Evolutionary conservation across 2,888 invertebrate species (phyloP).

Genomic region (Monochamus alternatus): DNA sequence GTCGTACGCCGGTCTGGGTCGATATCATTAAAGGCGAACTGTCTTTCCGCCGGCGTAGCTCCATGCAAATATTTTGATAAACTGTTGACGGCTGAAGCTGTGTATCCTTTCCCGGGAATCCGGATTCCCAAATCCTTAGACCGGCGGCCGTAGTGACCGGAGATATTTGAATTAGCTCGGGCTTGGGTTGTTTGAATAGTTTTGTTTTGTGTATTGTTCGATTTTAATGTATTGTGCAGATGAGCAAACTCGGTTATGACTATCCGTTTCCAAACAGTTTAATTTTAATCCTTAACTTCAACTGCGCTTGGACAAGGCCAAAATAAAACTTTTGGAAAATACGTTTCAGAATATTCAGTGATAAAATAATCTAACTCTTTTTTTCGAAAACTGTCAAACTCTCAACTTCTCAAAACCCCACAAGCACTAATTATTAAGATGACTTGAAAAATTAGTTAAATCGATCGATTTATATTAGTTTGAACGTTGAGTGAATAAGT

Average conservation of each 20-base stretch:
- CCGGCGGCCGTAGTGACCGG: constrained; percentile 9
- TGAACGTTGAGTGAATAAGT: too few species aligned
- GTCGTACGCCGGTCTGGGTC: constrained; percentile 15
- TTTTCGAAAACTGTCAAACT: too few species aligned
- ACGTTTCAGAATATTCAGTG: too few species aligned
- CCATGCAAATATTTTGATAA: constrained; percentile 26
- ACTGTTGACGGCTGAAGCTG: constrained; percentile 25
- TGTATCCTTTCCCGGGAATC: constrained; percentile 23
- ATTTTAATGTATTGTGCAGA: constrained; percentile 20
- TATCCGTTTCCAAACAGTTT: constrained; percentile 12
- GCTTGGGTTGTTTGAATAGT: constrained; percentile 29
- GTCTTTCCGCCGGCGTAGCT: not conserved
- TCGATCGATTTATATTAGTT: too few species aligned
- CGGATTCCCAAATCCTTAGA: constrained; percentile 14
- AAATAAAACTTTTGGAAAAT: too few species aligned
- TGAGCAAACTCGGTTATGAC: constrained; percentile 6
- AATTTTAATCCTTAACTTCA: constrained; percentile 2
- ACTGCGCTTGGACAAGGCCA: not conserved
- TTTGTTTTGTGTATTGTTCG: constrained; percentile 26
- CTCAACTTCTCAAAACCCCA: too few species aligned
- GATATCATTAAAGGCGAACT: constrained; percentile 28
- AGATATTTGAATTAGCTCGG: constrained; percentile 28
- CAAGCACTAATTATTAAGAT: too few species aligned
- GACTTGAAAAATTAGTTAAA: too few species aligned
- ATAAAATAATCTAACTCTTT: too few species aligned